phyloP scores from a whole-genome alignment of 2,113 vertebrate genomes.

The Nycticebus coucang region DNA sequence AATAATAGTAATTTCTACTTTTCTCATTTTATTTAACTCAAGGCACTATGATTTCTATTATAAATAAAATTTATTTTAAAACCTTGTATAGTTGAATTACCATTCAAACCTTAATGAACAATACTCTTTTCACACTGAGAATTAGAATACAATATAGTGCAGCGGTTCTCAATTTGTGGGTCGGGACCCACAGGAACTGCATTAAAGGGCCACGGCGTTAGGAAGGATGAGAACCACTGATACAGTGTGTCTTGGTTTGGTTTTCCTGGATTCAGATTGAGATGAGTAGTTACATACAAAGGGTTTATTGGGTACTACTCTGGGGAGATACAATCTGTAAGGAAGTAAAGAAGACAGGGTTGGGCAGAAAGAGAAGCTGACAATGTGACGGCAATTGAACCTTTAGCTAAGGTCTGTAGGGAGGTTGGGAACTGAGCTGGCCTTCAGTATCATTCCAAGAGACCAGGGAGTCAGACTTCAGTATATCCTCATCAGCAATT shows the following conservation, averaged over 20 bases:
- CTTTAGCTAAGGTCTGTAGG: background rate
- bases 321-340: background rate
- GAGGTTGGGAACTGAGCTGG: background rate
- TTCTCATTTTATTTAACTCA: background rate
- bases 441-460: background rate
- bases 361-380: background rate
- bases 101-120: background rate
- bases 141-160: background rate
- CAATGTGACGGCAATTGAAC: background rate
- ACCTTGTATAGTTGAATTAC: background rate
- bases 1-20: background rate
- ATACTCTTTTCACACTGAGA: background rate
- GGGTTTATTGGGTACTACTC: background rate
- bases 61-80: slow-evolving; percentile 14
- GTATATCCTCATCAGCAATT: background rate
- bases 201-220: too few species aligned
- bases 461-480: background rate
- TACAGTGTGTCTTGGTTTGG: background rate
- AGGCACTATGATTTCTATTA: background rate
- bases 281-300: background rate
- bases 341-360: background rate
- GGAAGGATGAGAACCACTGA: too few species aligned
- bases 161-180: too few species aligned
- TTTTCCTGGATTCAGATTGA: background rate
- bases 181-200: too few species aligned